Conservation (phyloP, 2,888 invertebrate genomes). For the Leptarthrus brevirostris region DNA sequence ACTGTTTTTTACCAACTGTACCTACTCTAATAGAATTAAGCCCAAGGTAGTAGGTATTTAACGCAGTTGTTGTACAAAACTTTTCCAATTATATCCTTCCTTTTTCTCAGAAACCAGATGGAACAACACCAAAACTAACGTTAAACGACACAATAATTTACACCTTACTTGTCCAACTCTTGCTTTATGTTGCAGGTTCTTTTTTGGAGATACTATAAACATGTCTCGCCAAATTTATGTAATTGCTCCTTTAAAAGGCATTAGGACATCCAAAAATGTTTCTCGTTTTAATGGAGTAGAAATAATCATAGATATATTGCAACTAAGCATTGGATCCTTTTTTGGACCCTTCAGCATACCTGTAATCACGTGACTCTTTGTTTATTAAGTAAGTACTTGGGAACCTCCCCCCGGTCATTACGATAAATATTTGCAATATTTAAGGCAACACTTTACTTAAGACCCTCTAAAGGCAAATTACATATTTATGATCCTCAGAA, state of each 20-base stretch:
- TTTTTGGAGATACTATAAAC: slow-evolving; percentile 20
- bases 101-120: neutral
- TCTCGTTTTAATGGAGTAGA: slow-evolving; percentile 14
- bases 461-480: too few species aligned
- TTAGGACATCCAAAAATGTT: slow-evolving; percentile 1
- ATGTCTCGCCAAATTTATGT: slow-evolving; percentile 21
- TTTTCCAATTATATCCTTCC: neutral
- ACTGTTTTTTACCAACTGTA: too few species aligned
- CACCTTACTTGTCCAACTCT: slow-evolving; percentile 17
- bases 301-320: slow-evolving; percentile 24
- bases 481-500: too few species aligned
- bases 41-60: too few species aligned
- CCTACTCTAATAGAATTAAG: too few species aligned
- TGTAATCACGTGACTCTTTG: too few species aligned
- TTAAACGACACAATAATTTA: neutral
- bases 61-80: neutral
- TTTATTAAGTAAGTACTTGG: too few species aligned
- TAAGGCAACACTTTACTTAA: too few species aligned
- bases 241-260: slow-evolving; percentile 26
- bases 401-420: too few species aligned
- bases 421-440: too few species aligned
- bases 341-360: too few species aligned
- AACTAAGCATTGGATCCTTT: neutral
- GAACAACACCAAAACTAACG: neutral
- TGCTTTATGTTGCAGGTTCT: slow-evolving; percentile 11